A percentile compares a stretch with the other conserved stretches of the same genome.
Evolutionary conservation across 2,113 vertebrate species (phyloP).

Genomic region (Chloebia gouldiae): DNA sequence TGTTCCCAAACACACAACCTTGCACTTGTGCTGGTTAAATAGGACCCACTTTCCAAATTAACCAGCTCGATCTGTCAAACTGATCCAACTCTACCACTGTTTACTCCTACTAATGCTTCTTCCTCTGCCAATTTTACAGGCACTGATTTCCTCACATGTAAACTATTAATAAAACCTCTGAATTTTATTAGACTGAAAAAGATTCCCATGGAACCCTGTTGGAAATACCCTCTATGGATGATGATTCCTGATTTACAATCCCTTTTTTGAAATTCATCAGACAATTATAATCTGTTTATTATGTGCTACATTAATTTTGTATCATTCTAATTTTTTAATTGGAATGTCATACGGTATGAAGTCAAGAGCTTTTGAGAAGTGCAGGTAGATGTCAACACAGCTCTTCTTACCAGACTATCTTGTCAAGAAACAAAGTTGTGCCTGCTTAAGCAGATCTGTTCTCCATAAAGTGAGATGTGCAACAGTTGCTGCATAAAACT

Average conservation of each 20-base stretch:
- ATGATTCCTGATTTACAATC: conserved; percentile 20
- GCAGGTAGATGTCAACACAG: conserved; percentile 24
- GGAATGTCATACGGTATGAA: background rate
- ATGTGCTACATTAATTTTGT: background rate
- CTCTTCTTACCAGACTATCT: background rate
- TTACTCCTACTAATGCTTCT: background rate
- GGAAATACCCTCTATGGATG: background rate
- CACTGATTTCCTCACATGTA: background rate
- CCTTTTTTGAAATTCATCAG: background rate
- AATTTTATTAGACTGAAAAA: background rate
- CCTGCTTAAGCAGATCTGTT: background rate
- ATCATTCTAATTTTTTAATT: conserved; percentile 30
- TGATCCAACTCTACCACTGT: background rate
- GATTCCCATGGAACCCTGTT: background rate
- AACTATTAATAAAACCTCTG: background rate
- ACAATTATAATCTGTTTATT: conserved; percentile 34
- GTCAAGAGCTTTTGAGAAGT: background rate
- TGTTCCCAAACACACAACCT: background rate
- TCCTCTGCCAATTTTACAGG: background rate
- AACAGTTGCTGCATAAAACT: background rate
- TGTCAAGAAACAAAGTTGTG: background rate
- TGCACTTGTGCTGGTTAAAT: background rate
- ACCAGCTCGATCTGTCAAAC: background rate
- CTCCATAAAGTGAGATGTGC: background rate
- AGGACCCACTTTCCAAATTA: background rate